Base-by-base conservation (phyloP, 2,113 vertebrate genomes). In the Phalacrocorax carbo region DNA sequence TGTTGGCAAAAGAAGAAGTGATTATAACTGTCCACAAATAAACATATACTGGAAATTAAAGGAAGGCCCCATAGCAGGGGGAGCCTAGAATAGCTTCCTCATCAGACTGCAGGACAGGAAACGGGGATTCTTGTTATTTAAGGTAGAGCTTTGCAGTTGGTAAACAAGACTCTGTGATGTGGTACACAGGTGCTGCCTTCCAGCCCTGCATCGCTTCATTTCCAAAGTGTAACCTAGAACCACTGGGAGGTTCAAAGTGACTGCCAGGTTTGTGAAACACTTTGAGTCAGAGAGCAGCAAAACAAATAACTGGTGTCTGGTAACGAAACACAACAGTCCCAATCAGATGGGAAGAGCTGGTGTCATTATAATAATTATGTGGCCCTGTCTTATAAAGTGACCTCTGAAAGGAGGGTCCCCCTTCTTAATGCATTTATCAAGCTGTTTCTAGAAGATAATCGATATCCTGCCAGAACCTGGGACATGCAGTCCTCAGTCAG, bases 21-120 rank as follows among this genome's bases (percentile, higher is more conserved):
- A 86, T 97, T 96, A 42, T 69, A 90, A 75, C 71, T 93, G 93
- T 71, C 96, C 78, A 23, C 13, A 54, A 85, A 90, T 88, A 97
- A 96, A 96, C 68, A 93, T 51, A 75, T 26, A 49, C 81, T 96
- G 91, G 73, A 91, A 91, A 94, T 94, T 54, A 93, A 95, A 96
- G 96, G 96, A 97, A 97, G 93, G 87, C 85, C 96, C 92, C 62
- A 5, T 69, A 73, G 93, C 71, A 90, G 51, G 51, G 54, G 44
- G 66, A 94, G 94, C 90, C 93, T 96, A 78, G 93, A 94, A 96
- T 92, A 96, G 93, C 70, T 79, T 91, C 95, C 93, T 81, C 36
- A 3, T 82, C 93, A 94, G 81, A 82, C 49, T 2, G 58, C 84
- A 85, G 96, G 92, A 66, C 88, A 93, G 86, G 94, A 91, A 96